Evolutionary conservation across 2,888 invertebrate species (phyloP).

Genomic region (Deroplatys truncata): DNA sequence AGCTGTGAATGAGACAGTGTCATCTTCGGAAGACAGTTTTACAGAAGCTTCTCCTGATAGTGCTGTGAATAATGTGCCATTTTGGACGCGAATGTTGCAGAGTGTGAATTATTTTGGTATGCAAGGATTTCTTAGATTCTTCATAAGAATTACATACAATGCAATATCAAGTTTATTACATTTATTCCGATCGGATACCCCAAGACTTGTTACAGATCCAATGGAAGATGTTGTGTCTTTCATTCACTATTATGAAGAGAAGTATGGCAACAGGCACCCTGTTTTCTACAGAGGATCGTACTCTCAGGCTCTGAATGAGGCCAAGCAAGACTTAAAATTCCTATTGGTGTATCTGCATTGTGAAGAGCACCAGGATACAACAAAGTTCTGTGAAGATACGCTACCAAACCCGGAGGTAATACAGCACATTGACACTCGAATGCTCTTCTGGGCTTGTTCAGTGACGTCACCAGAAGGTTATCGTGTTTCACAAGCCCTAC

Average conservation of each 20-base stretch:
- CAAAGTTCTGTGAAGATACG: slow-evolving; percentile 77
- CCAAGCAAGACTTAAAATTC: slow-evolving; percentile 90
- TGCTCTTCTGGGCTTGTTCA: slow-evolving; percentile 92
- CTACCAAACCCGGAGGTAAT: slow-evolving; percentile 68
- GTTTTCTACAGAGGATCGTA: slow-evolving; percentile 94
- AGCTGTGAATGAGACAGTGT: not conserved
- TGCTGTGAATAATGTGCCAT: no score
- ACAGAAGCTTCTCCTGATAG: not conserved
- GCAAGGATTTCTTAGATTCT: slow-evolving; percentile 64
- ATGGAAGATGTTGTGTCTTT: slow-evolving; percentile 87
- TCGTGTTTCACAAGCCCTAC: slow-evolving; percentile 83
- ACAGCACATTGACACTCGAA: slow-evolving; percentile 75
- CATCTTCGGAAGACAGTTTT: not conserved
- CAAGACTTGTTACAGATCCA: slow-evolving; percentile 70
- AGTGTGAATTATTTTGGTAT: not conserved
- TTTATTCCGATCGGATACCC: no score
- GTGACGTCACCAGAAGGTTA: slow-evolving; percentile 87
- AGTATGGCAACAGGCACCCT: slow-evolving; percentile 76
- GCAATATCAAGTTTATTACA: slow-evolving; percentile 62
- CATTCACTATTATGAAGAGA: slow-evolving; percentile 74
- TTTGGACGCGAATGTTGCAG: not conserved
- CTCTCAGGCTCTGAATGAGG: slow-evolving; percentile 90
- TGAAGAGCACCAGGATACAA: slow-evolving; percentile 75
- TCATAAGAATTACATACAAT: slow-evolving; percentile 79
- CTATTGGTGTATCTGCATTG: slow-evolving; percentile 92